Percentiles rank a stretch among this genome's conserved stretches.
Conservation (phyloP, 53 echinoderm and acorn worm genomes). For the Patiria pectinifera region DNA sequence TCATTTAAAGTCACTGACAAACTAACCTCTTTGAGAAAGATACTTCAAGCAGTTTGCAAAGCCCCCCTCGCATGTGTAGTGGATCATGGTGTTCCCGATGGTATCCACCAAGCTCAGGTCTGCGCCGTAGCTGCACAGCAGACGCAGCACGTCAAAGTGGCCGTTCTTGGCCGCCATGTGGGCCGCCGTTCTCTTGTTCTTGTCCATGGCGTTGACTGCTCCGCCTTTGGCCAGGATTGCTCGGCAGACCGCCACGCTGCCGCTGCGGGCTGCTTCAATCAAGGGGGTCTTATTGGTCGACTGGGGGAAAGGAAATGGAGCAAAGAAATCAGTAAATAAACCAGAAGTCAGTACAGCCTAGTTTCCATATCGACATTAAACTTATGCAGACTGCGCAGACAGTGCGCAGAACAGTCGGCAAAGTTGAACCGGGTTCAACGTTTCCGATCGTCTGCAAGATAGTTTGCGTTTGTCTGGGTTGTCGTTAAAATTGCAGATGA, state of each 20-base stretch:
- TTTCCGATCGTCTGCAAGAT: no score
- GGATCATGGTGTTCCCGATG: slow-evolving; percentile 88
- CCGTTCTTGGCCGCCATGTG: slow-evolving; percentile 90
- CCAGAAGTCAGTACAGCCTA: not conserved
- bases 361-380: no score
- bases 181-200: slow-evolving; percentile 81
- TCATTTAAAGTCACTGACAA: not conserved
- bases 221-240: slow-evolving; percentile 81
- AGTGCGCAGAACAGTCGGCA: no score
- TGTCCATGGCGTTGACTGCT: slow-evolving; percentile 89
- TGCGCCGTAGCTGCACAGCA: slow-evolving; percentile 85
- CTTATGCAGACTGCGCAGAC: no score
- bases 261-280: slow-evolving; percentile 91
- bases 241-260: slow-evolving; percentile 81
- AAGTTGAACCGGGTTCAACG: no score
- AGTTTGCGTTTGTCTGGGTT: no score
- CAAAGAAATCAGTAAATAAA: not conserved
- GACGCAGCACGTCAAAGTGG: slow-evolving; percentile 89
- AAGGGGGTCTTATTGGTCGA: slow-evolving; percentile 80
- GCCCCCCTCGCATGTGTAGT: slow-evolving; percentile 91
- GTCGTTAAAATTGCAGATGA: no score
- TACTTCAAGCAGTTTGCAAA: slow-evolving; percentile 89
- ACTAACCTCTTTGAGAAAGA: slow-evolving; percentile 90
- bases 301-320: no score
- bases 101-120: slow-evolving; percentile 77